A percentile compares a stretch with the other conserved stretches of the same genome.
Evolutionary conservation across 2,113 vertebrate genomes (phyloP).

Genomic region (Calypte anna): DNA sequence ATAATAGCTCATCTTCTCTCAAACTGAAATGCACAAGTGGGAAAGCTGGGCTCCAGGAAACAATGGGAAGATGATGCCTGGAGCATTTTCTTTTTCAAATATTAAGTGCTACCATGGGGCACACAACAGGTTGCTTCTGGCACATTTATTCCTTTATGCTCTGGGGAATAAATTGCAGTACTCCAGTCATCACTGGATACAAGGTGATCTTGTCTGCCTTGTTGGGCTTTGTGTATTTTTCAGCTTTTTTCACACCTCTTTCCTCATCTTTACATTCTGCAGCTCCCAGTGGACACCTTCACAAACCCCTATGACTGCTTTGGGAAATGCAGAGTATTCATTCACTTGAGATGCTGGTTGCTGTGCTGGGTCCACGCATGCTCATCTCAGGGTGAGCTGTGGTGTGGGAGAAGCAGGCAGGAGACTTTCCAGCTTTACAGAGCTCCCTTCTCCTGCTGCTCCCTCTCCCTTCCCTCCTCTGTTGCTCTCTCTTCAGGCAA

Average conservation of each 20-base stretch:
- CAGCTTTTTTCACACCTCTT: neutral
- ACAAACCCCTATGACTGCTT: neutral
- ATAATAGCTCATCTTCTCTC: neutral
- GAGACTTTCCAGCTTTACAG: neutral
- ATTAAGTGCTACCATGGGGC: neutral
- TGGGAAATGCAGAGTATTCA: neutral
- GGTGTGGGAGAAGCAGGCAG: neutral
- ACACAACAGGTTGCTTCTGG: neutral
- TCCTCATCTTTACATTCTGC: neutral
- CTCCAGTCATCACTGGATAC: neutral
- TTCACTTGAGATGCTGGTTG: neutral
- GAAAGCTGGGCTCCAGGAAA: slow-evolving; percentile 30
- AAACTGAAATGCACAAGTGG: neutral
- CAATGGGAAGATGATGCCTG: slow-evolving; percentile 40
- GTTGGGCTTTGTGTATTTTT: neutral
- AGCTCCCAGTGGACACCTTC: neutral
- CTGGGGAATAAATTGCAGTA: neutral
- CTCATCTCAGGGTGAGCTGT: neutral
- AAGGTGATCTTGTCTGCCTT: neutral
- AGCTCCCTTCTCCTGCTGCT: neutral
- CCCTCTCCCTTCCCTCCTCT: neutral
- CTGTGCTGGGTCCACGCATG: rapidly evolving
- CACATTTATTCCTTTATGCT: neutral
- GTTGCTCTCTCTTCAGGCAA: slow-evolving; percentile 36
- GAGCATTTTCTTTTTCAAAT: slow-evolving; percentile 36